Percentiles rank a stretch among this genome's conserved stretches.
Evolutionary conservation across 2,113 vertebrate species (phyloP).

Genomic region (Crotalus viridis): DNA sequence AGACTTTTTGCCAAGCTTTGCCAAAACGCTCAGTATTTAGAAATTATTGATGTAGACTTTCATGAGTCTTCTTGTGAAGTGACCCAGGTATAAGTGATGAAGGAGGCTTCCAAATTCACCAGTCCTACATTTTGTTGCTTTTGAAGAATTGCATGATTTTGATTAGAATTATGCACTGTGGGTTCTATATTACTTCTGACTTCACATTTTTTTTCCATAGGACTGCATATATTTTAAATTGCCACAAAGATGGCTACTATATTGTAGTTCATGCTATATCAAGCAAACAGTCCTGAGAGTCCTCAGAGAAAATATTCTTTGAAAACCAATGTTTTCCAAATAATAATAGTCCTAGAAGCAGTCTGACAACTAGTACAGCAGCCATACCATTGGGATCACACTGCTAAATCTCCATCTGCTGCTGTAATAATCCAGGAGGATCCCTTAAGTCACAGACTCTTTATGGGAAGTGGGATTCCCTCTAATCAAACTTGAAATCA

Average conservation of each 20-base stretch:
- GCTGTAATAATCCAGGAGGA: background rate
- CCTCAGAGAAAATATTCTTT: background rate
- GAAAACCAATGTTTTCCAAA: background rate
- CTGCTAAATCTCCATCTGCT: background rate
- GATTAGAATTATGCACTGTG: background rate
- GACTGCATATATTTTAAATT: background rate
- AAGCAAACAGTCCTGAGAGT: background rate
- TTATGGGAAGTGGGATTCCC: background rate
- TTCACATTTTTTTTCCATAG: background rate
- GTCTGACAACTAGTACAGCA: background rate
- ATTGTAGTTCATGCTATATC: background rate
- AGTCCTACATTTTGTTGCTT: background rate
- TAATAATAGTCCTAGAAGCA: background rate
- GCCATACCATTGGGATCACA: background rate
- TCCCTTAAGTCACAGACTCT: background rate
- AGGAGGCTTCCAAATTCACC: background rate
- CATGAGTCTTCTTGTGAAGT: background rate
- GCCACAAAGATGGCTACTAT: background rate
- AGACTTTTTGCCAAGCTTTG: background rate
- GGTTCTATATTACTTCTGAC: background rate
- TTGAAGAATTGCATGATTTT: background rate
- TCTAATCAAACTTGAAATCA: background rate
- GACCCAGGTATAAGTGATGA: background rate
- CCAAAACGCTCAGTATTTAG: background rate
- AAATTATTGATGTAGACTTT: background rate